Conservation (phyloP, 2,113 vertebrate species). For the Rhinichthys klamathensis region DNA sequence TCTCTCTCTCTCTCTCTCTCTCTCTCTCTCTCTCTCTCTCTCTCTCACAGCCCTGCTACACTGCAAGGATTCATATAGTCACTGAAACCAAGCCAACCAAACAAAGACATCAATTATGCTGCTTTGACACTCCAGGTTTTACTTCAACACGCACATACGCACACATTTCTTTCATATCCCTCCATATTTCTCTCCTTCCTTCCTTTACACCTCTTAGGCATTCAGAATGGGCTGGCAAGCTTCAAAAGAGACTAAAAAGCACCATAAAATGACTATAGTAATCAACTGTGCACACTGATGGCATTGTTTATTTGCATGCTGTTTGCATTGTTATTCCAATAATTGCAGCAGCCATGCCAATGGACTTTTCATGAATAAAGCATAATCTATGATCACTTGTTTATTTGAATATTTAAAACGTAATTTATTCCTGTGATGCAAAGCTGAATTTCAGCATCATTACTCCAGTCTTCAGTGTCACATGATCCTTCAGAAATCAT, state of each 20-base stretch:
- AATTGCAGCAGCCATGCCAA: neutral
- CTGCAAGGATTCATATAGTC: slow-evolving; percentile 38
- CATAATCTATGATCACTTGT: too few relatives aligned
- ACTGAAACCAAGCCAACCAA: slow-evolving; percentile 42
- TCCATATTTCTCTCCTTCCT: slow-evolving; percentile 23
- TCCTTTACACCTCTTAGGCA: neutral
- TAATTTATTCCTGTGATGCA: neutral
- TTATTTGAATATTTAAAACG: neutral
- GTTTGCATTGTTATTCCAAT: neutral
- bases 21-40: neutral
- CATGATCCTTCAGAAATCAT: slow-evolving; percentile 1
- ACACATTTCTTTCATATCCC: slow-evolving; percentile 9
- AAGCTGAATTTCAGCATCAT: neutral
- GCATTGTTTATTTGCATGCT: neutral
- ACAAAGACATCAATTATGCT: slow-evolving; percentile 69
- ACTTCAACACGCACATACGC: slow-evolving; percentile 47
- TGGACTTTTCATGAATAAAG: neutral
- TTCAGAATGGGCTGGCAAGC: neutral
- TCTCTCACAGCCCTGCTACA: neutral
- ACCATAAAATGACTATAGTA: neutral
- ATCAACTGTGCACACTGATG: neutral
- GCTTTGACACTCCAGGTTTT: slow-evolving; percentile 58
- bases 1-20: neutral
- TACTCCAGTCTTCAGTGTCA: neutral
- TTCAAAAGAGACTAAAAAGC: slow-evolving; percentile 16